These are phyloP conservation scores for Drosophila tropicalis DNA, from an alignment of 1,140 invertebrate genomes.

Conservation along the genomic window DNA sequence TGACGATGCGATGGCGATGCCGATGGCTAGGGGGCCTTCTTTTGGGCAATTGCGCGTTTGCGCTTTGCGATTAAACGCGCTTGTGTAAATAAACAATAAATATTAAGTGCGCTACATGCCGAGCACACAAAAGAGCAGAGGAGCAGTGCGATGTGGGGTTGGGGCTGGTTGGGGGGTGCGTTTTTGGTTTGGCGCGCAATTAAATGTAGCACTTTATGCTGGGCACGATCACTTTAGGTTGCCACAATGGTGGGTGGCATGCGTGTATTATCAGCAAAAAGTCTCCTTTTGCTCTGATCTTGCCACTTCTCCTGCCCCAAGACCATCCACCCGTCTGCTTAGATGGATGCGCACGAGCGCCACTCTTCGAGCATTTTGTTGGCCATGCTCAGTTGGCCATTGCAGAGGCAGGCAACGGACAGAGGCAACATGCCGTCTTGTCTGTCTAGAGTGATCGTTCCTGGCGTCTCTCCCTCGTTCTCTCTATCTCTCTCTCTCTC, in stretches of 20 bases:
- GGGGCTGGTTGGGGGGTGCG: not conserved
- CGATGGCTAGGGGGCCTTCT: slow-evolving; percentile 37
- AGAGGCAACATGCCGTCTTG: not conserved
- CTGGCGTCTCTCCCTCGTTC: not conserved
- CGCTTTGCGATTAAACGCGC: slow-evolving; percentile 75
- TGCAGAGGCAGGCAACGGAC: slow-evolving; percentile 9
- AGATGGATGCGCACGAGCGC: slow-evolving; percentile 54
- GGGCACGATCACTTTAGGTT: slow-evolving; percentile 39
- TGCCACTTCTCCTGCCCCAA: not conserved
- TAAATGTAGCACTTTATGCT: slow-evolving; percentile 69
- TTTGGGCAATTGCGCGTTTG: slow-evolving; percentile 74
- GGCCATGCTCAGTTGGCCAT: slow-evolving; percentile 23
- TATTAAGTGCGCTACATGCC: slow-evolving; percentile 76
- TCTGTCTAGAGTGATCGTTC: not conserved
- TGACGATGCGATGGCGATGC: not conserved
- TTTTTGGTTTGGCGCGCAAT: slow-evolving; percentile 52
- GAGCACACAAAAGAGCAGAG: slow-evolving; percentile 44
- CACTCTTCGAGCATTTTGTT: slow-evolving; percentile 17
- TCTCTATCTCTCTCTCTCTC: not conserved
- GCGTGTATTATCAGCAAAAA: slow-evolving; percentile 31
- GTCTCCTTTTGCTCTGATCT: slow-evolving; percentile 1
- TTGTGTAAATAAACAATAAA: slow-evolving; percentile 82
- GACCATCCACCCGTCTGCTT: not conserved
- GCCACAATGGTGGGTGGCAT: slow-evolving; percentile 44
- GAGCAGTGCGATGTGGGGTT: slow-evolving; percentile 22